Evolutionary conservation across 2,888 invertebrate genomes (phyloP).

Genomic region (Oligia fasciuncula): DNA sequence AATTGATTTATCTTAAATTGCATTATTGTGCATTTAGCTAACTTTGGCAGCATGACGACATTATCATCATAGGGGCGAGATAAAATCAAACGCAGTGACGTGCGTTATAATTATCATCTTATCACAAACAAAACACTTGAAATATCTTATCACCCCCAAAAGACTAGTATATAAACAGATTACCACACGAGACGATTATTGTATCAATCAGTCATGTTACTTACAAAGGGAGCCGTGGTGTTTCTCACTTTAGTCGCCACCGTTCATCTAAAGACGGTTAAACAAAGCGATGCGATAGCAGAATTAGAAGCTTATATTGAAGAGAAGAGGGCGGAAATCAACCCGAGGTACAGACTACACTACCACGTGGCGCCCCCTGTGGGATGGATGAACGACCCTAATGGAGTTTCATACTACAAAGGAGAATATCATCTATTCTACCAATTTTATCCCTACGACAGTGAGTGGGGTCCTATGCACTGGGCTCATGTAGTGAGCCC

Average conservation of each 20-base stretch:
- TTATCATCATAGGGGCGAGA: not conserved
- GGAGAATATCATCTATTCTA: slow-evolving; percentile 89
- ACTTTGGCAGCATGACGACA: too few species aligned
- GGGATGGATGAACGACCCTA: slow-evolving; percentile 91
- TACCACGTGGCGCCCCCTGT: slow-evolving; percentile 85
- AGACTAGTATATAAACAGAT: slow-evolving; percentile 54
- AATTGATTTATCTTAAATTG: too few species aligned
- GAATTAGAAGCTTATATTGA: slow-evolving; percentile 80
- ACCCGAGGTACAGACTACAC: slow-evolving; percentile 79
- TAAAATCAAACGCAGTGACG: slow-evolving; percentile 14
- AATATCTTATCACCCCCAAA: slow-evolving; percentile 49
- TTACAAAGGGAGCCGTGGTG: slow-evolving; percentile 51
- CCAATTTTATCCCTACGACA: slow-evolving; percentile 88
- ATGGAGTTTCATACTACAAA: slow-evolving; percentile 88
- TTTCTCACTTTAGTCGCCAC: slow-evolving; percentile 66
- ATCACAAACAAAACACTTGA: slow-evolving; percentile 61
- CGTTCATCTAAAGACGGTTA: slow-evolving; percentile 63
- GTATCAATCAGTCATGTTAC: slow-evolving; percentile 48
- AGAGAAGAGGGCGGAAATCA: slow-evolving; percentile 76
- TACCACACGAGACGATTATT: slow-evolving; percentile 15
- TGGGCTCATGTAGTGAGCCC: slow-evolving; percentile 88
- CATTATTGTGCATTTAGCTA: too few species aligned
- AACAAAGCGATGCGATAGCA: slow-evolving; percentile 59
- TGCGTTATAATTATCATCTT: slow-evolving; percentile 24
- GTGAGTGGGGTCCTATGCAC: slow-evolving; percentile 87